Conservation (phyloP, 2,888 invertebrate genomes). For the Megamerina dolium region DNA sequence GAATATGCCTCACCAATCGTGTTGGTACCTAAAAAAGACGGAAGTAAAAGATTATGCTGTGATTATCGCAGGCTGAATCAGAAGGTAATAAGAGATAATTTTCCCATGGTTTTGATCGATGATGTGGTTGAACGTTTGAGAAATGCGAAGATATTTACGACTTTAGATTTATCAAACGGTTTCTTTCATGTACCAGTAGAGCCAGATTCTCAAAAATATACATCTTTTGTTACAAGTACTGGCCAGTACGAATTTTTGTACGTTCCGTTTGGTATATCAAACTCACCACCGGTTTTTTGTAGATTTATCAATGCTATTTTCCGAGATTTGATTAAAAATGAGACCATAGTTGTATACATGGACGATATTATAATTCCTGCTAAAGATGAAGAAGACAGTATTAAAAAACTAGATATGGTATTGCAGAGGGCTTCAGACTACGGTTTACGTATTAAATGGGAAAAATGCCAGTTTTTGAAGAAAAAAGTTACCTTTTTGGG, state of each 20-base stretch:
- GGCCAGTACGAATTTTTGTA: slow-evolving; percentile 26
- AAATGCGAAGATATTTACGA: too few species aligned
- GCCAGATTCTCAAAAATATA: slow-evolving; percentile 22
- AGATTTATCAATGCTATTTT: slow-evolving; percentile 17
- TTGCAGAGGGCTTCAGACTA: slow-evolving; percentile 12
- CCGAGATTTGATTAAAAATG: slow-evolving; percentile 10
- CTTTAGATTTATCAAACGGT: slow-evolving; percentile 24
- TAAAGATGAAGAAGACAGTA: slow-evolving; percentile 5
- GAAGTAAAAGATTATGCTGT: slow-evolving; percentile 19
- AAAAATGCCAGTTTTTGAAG: too few species aligned
- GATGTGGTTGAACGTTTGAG: slow-evolving; percentile 18
- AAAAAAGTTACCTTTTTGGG: too few species aligned
- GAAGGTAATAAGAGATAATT: slow-evolving; percentile 20
- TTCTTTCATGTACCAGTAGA: too few species aligned
- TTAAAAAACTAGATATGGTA: too few species aligned
- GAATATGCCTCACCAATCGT: slow-evolving; percentile 30
- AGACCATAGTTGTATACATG: slow-evolving; percentile 15
- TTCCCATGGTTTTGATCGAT: slow-evolving; percentile 20
- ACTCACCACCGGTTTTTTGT: slow-evolving; percentile 19
- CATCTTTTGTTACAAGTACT: slow-evolving; percentile 25
- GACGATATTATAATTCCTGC: slow-evolving; percentile 20
- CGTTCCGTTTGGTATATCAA: too few species aligned
- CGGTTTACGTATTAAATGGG: too few species aligned
- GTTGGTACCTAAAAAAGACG: slow-evolving; percentile 25
- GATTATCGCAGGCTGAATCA: slow-evolving; percentile 22